Percentiles rank a stretch among this genome's conserved stretches.
Evolutionary conservation across 2,888 invertebrate genomes (phyloP).

Genomic region (Apodemia zela): DNA sequence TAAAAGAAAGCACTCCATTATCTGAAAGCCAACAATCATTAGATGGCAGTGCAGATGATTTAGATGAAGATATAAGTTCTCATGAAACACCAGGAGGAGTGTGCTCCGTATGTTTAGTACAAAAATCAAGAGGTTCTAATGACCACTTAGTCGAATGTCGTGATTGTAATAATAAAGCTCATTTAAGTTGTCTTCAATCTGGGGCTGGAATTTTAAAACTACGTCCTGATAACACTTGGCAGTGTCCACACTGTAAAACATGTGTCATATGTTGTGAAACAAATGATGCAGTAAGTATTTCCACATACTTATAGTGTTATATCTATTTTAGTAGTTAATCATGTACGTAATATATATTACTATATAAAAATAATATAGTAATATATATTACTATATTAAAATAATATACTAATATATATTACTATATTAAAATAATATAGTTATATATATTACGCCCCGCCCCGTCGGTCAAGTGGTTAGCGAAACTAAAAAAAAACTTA

Average conservation of each 20-base stretch:
- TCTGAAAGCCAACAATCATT: slow-evolving; percentile 64
- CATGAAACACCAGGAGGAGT: slow-evolving; percentile 79
- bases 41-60: slow-evolving; percentile 69
- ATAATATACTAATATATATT: too few relatives aligned
- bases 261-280: slow-evolving; percentile 91
- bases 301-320: neutral
- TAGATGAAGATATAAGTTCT: slow-evolving; percentile 62
- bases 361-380: too few relatives aligned
- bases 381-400: too few relatives aligned
- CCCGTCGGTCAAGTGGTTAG: too few relatives aligned
- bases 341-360: too few relatives aligned
- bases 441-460: too few relatives aligned
- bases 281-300: slow-evolving; percentile 83
- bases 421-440: too few relatives aligned
- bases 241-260: slow-evolving; percentile 93
- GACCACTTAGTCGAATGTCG: slow-evolving; percentile 85
- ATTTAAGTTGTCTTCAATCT: slow-evolving; percentile 84
- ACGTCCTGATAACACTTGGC: slow-evolving; percentile 87
- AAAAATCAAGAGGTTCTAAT: slow-evolving; percentile 78
- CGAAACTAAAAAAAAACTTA: too few relatives aligned
- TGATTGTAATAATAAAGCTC: slow-evolving; percentile 87
- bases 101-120: slow-evolving; percentile 82
- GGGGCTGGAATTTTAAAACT: slow-evolving; percentile 84
- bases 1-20: slow-evolving; percentile 55
- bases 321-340: too few relatives aligned